Conservation (phyloP, 2,113 vertebrate genomes). For the Bufo bufo region DNA sequence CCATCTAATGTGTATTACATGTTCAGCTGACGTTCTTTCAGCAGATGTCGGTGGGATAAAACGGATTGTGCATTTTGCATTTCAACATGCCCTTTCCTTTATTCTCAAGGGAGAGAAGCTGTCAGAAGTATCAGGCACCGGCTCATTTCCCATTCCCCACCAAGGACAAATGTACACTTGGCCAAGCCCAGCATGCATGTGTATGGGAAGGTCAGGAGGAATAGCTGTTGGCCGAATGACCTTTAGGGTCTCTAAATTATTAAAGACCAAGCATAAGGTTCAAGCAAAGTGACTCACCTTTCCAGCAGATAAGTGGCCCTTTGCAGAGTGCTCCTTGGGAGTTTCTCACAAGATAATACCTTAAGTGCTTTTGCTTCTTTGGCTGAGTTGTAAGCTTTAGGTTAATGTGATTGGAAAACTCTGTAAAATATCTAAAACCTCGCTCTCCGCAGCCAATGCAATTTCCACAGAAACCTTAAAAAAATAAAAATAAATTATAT, state of each 20-base stretch:
- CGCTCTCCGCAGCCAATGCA: slow-evolving; percentile 97
- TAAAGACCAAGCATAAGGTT: background rate
- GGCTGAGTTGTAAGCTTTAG: slow-evolving; percentile 97
- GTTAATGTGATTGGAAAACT: slow-evolving; percentile 99
- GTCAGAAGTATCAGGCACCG: no score
- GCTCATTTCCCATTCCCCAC: no score
- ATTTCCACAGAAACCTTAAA: slow-evolving; percentile 95
- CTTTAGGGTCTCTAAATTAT: background rate
- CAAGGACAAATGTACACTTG: no score
- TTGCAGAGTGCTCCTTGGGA: slow-evolving; percentile 93
- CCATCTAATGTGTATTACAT: no score
- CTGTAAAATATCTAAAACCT: slow-evolving; percentile 97
- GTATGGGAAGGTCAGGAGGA: no score
- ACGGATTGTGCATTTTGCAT: no score
- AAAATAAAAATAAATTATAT: background rate
- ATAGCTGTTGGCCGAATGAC: no score
- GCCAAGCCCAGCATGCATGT: no score
- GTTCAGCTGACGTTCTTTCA: no score
- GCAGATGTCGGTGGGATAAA: no score
- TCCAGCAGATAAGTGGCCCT: slow-evolving; percentile 97
- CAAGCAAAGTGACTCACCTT: slow-evolving; percentile 76
- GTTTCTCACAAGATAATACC: slow-evolving; percentile 97
- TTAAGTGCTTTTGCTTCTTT: slow-evolving; percentile 99
- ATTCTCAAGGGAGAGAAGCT: no score
- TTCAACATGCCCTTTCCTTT: no score